Percentiles rank a stretch among this genome's conserved stretches.
These are phyloP conservation scores for Campoplex nolae DNA, from an alignment of 2,888 invertebrate genomes.

Conservation along the genomic window DNA sequence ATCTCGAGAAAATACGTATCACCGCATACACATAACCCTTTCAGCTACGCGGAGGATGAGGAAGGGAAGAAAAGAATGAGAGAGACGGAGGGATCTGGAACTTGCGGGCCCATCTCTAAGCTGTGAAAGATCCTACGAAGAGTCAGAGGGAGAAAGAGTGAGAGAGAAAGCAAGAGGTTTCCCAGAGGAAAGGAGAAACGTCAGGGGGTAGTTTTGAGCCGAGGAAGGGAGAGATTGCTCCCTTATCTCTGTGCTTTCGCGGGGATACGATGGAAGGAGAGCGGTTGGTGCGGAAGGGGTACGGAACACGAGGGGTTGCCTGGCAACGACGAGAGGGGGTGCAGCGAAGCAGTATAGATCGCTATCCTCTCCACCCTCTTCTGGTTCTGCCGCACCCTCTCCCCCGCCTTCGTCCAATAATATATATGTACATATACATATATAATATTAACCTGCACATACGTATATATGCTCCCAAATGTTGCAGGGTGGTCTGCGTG, in stretches of 20 bases:
- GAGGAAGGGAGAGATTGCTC: conserved; percentile 78
- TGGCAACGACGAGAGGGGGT: conserved; percentile 79
- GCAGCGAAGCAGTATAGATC: conserved; percentile 79
- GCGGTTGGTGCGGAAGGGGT: conserved; percentile 75
- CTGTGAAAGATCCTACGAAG: conserved; percentile 35
- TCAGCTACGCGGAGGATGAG: neutral
- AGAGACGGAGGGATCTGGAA: conserved; percentile 24
- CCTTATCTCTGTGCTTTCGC: conserved; percentile 78
- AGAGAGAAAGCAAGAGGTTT: conserved; percentile 31
- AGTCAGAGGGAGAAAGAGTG: conserved; percentile 49
- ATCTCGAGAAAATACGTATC: conserved; percentile 41
- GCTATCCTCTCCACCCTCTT: conserved; percentile 76
- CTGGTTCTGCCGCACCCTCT: conserved; percentile 61
- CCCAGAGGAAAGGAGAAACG: conserved; percentile 70
- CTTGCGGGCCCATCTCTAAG: conserved; percentile 37
- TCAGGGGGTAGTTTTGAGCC: conserved; percentile 63
- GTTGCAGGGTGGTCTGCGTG: conserved; percentile 56
- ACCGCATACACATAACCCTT: conserved; percentile 45
- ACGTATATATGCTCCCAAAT: conserved; percentile 28
- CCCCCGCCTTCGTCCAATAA: conserved; percentile 53
- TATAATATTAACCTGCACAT: conserved; percentile 12
- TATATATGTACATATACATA: conserved; percentile 27
- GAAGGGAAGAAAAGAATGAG: neutral
- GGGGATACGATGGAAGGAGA: conserved; percentile 69
- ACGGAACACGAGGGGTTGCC: conserved; percentile 79